Evolutionary conservation across 1,140 invertebrate genomes (phyloP).

Genomic region (Rhyacophila brunnea): DNA sequence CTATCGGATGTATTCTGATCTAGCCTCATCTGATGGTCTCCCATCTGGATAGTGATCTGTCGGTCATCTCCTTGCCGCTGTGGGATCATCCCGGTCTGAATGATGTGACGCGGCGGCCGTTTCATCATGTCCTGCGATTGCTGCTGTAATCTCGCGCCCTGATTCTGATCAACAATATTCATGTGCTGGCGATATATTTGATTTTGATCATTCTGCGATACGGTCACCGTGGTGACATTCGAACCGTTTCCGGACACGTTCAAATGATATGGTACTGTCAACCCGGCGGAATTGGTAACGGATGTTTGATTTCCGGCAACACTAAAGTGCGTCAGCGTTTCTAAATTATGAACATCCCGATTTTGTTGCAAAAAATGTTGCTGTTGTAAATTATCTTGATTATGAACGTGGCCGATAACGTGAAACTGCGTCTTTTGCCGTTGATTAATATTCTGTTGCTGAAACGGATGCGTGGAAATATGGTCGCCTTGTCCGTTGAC

Average conservation of each 20-base stretch:
- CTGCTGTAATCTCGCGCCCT: neutral
- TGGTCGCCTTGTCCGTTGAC: slow-evolving; percentile 17
- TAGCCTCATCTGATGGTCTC: neutral
- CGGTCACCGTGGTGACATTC: neutral
- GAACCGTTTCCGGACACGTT: neutral
- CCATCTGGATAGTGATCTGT: neutral
- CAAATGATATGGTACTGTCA: neutral
- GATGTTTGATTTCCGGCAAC: slow-evolving; percentile 15
- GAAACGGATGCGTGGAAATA: slow-evolving; percentile 23
- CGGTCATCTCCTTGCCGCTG: neutral
- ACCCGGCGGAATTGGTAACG: slow-evolving; percentile 13
- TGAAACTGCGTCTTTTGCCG: slow-evolving; percentile 28
- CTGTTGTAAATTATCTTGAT: slow-evolving; percentile 2
- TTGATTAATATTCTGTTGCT: slow-evolving; percentile 15
- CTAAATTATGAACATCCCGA: slow-evolving; percentile 20
- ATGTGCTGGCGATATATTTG: neutral
- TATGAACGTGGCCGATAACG: slow-evolving; percentile 29
- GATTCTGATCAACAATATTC: neutral
- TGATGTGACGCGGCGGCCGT: neutral
- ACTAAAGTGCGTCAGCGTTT: slow-evolving; percentile 21
- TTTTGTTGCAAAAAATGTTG: slow-evolving; percentile 22
- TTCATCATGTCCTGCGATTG: neutral
- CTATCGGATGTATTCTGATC: neutral
- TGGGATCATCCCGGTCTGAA: slow-evolving; percentile 1
- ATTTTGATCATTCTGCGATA: neutral